Base-by-base conservation (phyloP, 2,113 vertebrate species). In the Motacilla alba region DNA sequence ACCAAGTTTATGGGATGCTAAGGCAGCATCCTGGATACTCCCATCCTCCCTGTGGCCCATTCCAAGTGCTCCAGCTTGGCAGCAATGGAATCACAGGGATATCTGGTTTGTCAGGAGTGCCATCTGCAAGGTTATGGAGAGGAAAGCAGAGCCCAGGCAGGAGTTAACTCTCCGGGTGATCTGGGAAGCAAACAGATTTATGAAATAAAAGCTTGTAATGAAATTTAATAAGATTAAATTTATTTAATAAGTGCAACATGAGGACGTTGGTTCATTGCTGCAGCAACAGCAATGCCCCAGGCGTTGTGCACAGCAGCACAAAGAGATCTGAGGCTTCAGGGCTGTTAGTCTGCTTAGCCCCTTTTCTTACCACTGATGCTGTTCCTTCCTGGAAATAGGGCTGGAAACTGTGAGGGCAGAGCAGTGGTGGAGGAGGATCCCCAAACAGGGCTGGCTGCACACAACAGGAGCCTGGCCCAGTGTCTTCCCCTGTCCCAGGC, bases 191-290 rank as follows among this genome's bases (percentile, higher is more conserved):
- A 64, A 27, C 7, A 79, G 87, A 79, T 75, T 85, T 88, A 89
- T 90, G 82, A 85, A 97, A 94, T 93, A 70, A 86, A 86, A 94
- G 82, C 93, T 94, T 80, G 85, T 96, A 90, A 88, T 92, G 90
- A 56, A 83, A 39, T 75, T 96, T 95, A 97, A 96, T 93, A 13
- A 95, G 90, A 95, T 96, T 96, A 94, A 79, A 86, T 95, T 88
- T 80, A 95, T 96, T 95, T 5, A 95, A 94, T 96, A 90, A 97
- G 87, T 80, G 79, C 85, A 88, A 7, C 39, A 63, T 26, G 76
- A 94, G 92, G 93, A 82, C 0, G 3, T 43, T 28, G 49, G 75
- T 70, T 93, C 50, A 20, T 24, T 75, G 69, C 76, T 46, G 84
- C 41, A 52, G 81, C 33, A 13, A 9, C 67, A 67, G 85, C 78